Base-by-base conservation (phyloP, 2,797 vertebrate genomes). In the Premnoplex brunnescens region DNA sequence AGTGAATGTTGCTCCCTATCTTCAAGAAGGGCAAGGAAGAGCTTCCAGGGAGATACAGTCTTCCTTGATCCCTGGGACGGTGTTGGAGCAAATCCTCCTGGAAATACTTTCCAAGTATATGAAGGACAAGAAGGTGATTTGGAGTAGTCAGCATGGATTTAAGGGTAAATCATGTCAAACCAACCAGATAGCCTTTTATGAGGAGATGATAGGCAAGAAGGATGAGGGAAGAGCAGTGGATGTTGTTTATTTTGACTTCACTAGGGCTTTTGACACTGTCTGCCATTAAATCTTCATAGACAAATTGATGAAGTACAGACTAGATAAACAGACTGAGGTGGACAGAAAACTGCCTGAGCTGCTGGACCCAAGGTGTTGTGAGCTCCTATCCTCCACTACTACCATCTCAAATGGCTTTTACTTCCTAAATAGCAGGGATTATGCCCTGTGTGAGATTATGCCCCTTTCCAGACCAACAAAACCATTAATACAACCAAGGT, bases 361-460 rank as follows among this genome's bases (percentile, higher is more conserved):
- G 19, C 26, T 68, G 23, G 12, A 54, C n/a, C 64, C 30, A 27
- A 32, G 73, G 24, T 39, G 22, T 7, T 9, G 2, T 73, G 46
- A 75, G 7, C 10, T 81, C 43, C 63, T 77, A 11, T 17, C n/a
- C 55, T 73, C 30, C 46, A 18, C 27, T 23, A 55, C 10, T 36
- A 82, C 22, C 41, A n/a, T 46, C 39, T 34, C 36, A 56, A 81
- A 84, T 28, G n/a, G 24, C 20, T 74, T 87, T 89, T 27, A 36
- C 51, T 60, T 85, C 52, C 43, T 17, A 49, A 37, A 62, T 5
- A 79, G 20, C 54, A 81, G 48, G 58, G 17, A 62, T 56, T 62
- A 41, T 46, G 21, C 24, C 15, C 13, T 22, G 34, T 0, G 0
- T 69, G n/a, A n/a, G n/a, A n/a, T n/a, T n/a, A n/a, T n/a, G 12